A percentile compares a stretch with the other conserved stretches of the same genome.
phyloP scores from a whole-genome alignment of 2,113 vertebrate species.

The Crotalus tigris region DNA sequence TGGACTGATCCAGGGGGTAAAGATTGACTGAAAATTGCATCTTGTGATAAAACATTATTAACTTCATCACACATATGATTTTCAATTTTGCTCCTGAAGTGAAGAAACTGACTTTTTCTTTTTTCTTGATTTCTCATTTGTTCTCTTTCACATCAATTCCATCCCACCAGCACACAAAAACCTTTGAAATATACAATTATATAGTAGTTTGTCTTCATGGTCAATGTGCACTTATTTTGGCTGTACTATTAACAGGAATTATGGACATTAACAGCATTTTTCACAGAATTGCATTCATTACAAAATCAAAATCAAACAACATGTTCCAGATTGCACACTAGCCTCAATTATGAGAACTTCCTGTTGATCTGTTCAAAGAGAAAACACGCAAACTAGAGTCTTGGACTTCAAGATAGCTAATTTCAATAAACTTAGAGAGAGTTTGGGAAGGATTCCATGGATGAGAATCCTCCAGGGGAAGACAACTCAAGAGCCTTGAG shows the following conservation, averaged over 20 bases:
- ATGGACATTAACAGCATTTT: background rate
- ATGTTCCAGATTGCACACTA: background rate
- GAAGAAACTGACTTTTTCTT: slow-evolving; percentile 18
- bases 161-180: background rate
- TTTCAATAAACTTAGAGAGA: no score
- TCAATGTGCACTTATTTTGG: background rate
- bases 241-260: background rate
- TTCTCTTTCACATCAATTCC: background rate
- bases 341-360: background rate
- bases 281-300: background rate
- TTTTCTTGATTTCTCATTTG: slow-evolving; percentile 12
- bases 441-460: no score
- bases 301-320: background rate
- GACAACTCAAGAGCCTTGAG: no score
- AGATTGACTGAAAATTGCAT: slow-evolving; percentile 57
- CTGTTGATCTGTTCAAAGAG: background rate
- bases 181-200: background rate
- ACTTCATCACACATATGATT: slow-evolving; percentile 51
- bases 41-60: slow-evolving; percentile 55
- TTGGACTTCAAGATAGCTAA: no score
- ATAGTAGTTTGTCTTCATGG: background rate
- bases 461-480: no score
- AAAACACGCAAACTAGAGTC: background rate
- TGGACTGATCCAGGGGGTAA: slow-evolving; percentile 47
- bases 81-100: slow-evolving; percentile 54